These are phyloP conservation scores for Apis florea DNA, from an alignment of 1,140 invertebrate species.

Conservation along the genomic window DNA sequence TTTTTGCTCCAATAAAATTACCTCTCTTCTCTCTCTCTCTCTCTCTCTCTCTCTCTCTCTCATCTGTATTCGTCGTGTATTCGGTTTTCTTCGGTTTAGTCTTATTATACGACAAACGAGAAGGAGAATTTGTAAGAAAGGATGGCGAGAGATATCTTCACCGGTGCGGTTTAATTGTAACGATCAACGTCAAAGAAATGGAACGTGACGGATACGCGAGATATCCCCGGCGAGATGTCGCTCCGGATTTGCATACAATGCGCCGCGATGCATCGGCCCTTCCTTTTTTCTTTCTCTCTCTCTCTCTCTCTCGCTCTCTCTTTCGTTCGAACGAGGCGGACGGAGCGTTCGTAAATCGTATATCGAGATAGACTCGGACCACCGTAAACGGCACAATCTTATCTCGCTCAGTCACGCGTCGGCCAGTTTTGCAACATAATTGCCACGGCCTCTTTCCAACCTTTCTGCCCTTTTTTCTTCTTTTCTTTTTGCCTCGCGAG, in stretches of 20 bases:
- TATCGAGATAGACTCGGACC: conserved; percentile 56
- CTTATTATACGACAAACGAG: too few species aligned
- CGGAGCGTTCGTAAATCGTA: conserved; percentile 55
- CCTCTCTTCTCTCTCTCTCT: neutral
- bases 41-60: neutral
- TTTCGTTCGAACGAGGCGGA: conserved; percentile 33
- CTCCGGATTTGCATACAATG: conserved; percentile 11
- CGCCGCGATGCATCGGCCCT: neutral
- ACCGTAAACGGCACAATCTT: conserved; percentile 51
- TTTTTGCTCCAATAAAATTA: conserved; percentile 44
- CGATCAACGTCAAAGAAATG: conserved; percentile 1
- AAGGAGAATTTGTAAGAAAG: too few species aligned
- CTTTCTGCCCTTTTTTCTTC: neutral
- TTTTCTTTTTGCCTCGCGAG: too few species aligned
- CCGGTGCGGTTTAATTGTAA: too few species aligned
- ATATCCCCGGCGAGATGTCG: conserved; percentile 52
- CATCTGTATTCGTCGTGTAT: neutral
- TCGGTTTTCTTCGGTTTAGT: too few species aligned
- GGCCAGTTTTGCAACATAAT: conserved; percentile 38
- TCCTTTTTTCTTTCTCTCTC: conserved; percentile 5
- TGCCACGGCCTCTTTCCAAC: neutral
- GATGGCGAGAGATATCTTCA: too few species aligned
- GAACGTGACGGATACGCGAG: neutral
- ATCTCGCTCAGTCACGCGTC: conserved; percentile 17
- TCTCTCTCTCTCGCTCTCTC: neutral